Base-by-base conservation (phyloP, 2,888 invertebrate species). In the Stegophylla sp. region DNA sequence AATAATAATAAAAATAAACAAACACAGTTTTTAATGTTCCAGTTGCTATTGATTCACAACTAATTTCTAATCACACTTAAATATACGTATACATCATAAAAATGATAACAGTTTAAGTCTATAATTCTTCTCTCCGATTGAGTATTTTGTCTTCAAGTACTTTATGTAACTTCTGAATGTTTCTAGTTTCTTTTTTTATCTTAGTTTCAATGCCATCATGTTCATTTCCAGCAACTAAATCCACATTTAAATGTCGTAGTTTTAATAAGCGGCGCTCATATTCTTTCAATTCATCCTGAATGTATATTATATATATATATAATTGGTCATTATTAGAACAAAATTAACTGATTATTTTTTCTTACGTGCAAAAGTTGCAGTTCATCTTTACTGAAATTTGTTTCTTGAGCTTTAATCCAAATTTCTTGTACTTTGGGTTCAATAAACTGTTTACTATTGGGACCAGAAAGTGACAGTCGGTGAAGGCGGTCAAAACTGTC, bases 341-440 rank as follows among this genome's bases (percentile, higher is more conserved):
- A 75, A 59, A 56, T 77, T 45, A 71, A 73, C 12, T n/a, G n/a
- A n/a, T n/a, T 56, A 13, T n/a, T 56, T 34, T 20, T 59, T 82
- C 83, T 84, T 87, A 92, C 93, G 89, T 93, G 93, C 66, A 97
- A 88, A 0, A 95, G 95, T 81, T 91, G 91, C 15, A 97, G 88
- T 87, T 97, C 96, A 82, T 92, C 91, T 0, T 90, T 88, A 28
- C 92, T 90, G 86, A 97, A 97, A 86, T 95, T 93, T 15, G 92
- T 91, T 75, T 92, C 90, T 23, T 92, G 86, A 3, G 96, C 97
- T 82, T 94, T 88, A 84, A 90, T 91, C 97, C 97, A 97, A 45
- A 97, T 87, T 0, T 92, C 93, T 86, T 94, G 93, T 1, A 97
- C 96, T 88, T 95, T 94, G 0, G 95, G 94, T 85, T 97, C 97